Conservation (phyloP, 2,888 invertebrate genomes). For the Mongoloraphidia duomilia region DNA sequence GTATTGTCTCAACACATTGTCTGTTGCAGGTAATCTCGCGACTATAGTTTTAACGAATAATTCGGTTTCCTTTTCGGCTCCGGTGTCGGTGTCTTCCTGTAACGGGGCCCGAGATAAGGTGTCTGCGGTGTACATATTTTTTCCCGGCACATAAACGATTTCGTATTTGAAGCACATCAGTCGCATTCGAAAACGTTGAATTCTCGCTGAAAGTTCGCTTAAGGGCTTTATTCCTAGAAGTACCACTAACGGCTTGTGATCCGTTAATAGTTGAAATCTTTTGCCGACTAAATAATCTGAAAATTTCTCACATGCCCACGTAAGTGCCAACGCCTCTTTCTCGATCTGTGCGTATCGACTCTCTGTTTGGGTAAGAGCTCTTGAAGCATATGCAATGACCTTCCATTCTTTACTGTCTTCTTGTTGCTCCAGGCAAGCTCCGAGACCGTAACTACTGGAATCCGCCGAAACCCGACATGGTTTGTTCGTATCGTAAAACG, state of each 20-base stretch:
- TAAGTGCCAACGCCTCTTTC: constrained; percentile 23
- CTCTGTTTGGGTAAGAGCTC: constrained; percentile 20
- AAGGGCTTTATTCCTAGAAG: constrained; percentile 22
- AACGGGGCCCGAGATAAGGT: no score
- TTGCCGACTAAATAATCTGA: constrained; percentile 20
- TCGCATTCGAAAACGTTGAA: constrained; percentile 23
- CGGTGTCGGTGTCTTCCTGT: no score
- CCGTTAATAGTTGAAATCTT: constrained; percentile 21
- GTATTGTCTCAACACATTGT: no score
- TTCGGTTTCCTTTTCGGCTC: no score
- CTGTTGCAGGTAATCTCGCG: no score
- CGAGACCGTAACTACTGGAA: constrained; percentile 21
- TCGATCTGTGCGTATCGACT: constrained; percentile 24
- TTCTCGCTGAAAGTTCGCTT: constrained; percentile 21
- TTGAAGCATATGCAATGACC: constrained; percentile 22
- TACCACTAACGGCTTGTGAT: constrained; percentile 24
- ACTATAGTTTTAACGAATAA: no score
- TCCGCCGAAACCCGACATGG: no score
- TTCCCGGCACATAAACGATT: constrained; percentile 20
- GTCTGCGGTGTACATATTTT: constrained; percentile 20
- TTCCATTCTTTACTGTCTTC: constrained; percentile 12
- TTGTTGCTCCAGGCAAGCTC: constrained; percentile 20
- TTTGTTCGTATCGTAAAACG: constrained; percentile 19
- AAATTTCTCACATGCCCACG: constrained; percentile 22
- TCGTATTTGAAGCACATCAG: constrained; percentile 19